These are phyloP conservation scores for Lithophane leautieri DNA, from an alignment of 2,888 invertebrate genomes.

Conservation along the genomic window DNA sequence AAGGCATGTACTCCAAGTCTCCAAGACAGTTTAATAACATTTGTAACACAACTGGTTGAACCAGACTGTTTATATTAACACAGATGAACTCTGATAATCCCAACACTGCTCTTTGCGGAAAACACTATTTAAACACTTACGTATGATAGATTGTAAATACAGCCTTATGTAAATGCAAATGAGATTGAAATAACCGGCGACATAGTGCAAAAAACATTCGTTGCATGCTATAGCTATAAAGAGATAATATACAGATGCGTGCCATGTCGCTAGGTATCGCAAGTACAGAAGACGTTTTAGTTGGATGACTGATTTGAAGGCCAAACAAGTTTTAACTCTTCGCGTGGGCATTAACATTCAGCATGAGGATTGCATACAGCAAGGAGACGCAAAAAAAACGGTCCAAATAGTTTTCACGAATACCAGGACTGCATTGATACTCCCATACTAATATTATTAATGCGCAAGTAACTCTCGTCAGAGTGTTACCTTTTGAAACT, in stretches of 20 bases:
- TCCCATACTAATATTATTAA: background rate
- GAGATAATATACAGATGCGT: slow-evolving; percentile 60
- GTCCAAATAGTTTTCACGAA: slow-evolving; percentile 33
- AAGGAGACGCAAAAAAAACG: slow-evolving; percentile 26
- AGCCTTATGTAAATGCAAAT: slow-evolving; percentile 61
- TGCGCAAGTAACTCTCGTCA: background rate
- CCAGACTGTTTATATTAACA: slow-evolving; percentile 16
- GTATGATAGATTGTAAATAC: slow-evolving; percentile 33
- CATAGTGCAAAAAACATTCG: slow-evolving; percentile 55
- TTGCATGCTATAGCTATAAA: slow-evolving; percentile 47
- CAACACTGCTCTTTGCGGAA: slow-evolving; percentile 1
- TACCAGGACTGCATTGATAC: background rate
- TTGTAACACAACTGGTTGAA: slow-evolving; percentile 23
- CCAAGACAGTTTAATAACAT: slow-evolving; percentile 20
- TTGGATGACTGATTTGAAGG: slow-evolving; percentile 57
- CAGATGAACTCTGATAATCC: slow-evolving; percentile 33
- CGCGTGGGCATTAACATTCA: slow-evolving; percentile 51
- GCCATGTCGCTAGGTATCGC: slow-evolving; percentile 63
- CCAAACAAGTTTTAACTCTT: slow-evolving; percentile 57
- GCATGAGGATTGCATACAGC: slow-evolving; percentile 34
- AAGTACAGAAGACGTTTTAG: slow-evolving; percentile 63
- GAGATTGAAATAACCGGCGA: slow-evolving; percentile 53
- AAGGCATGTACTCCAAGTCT: slow-evolving; percentile 1
- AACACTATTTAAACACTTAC: slow-evolving; percentile 25
- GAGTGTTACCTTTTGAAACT: background rate